A percentile compares a stretch with the other conserved stretches of the same genome.
Conservation (phyloP, 2,113 vertebrate species). For the Lathamus discolor region DNA sequence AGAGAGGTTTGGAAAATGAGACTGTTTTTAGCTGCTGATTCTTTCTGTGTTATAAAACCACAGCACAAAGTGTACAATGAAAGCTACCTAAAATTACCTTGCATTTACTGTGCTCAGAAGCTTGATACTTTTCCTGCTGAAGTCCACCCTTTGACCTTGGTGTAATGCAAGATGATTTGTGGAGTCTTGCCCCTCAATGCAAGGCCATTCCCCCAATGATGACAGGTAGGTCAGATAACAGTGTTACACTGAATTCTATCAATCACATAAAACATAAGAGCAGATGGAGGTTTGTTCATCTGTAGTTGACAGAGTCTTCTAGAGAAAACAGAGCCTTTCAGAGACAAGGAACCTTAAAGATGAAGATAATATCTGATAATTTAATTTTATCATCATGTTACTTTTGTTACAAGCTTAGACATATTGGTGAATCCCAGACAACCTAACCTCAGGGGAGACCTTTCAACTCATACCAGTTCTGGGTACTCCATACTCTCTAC, state of each 20-base stretch:
- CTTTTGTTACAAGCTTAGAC: background rate
- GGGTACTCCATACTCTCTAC: background rate
- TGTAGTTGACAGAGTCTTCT: background rate
- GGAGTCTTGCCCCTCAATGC: background rate
- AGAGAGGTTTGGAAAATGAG: background rate
- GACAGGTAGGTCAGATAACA: background rate
- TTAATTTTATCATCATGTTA: background rate
- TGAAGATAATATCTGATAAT: background rate
- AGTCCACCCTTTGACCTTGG: background rate
- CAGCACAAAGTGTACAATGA: background rate
- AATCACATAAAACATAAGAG: background rate
- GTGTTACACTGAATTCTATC: background rate
- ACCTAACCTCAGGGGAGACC: background rate
- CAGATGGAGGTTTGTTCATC: background rate
- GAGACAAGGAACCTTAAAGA: background rate
- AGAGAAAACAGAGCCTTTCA: background rate
- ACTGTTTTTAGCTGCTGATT: background rate
- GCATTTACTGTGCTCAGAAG: background rate
- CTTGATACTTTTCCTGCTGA: background rate
- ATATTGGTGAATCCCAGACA: background rate
- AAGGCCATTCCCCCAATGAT: background rate
- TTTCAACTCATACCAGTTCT: background rate
- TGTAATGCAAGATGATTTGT: background rate
- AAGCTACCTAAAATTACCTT: background rate
- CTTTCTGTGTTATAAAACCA: background rate